Percentiles rank a stretch among this genome's conserved stretches.
phyloP scores from a whole-genome alignment of 2,888 invertebrate species.

The Athrips mouffetella region DNA sequence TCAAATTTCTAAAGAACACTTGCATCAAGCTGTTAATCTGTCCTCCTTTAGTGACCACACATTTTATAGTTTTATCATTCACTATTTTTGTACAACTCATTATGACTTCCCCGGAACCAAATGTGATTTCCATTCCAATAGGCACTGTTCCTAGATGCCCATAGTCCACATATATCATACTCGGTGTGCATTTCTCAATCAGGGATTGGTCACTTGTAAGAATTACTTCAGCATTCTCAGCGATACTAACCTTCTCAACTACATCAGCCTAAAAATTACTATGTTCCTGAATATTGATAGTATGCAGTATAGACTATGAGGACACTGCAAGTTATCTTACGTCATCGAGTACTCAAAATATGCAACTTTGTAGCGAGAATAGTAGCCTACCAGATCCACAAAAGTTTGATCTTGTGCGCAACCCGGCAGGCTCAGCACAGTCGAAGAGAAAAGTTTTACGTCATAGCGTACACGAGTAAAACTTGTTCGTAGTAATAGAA shows the following conservation, averaged over 20 bases:
- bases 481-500: too few species aligned
- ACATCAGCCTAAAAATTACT: not conserved
- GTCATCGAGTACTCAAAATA: too few species aligned
- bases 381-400: too few species aligned
- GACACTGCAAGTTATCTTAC: too few species aligned
- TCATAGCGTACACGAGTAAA: too few species aligned
- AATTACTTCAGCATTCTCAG: slow-evolving; percentile 28
- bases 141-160: slow-evolving; percentile 24
- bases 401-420: too few species aligned
- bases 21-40: not conserved
- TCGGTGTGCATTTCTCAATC: slow-evolving; percentile 38
- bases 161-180: slow-evolving; percentile 41
- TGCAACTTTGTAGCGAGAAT: too few species aligned
- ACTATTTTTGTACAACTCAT: not conserved
- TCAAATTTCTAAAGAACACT: not conserved
- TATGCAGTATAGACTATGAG: too few species aligned
- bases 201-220: slow-evolving; percentile 31
- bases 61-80: not conserved
- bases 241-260: not conserved
- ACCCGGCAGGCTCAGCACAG: too few species aligned
- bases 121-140: not conserved
- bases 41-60: not conserved
- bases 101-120: not conserved
- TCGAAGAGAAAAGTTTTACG: too few species aligned
- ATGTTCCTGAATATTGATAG: not conserved